Percentiles rank a stretch among this genome's conserved stretches.
phyloP scores from a whole-genome alignment of 2,113 vertebrate species.

The Chascanopsetta lugubris region DNA sequence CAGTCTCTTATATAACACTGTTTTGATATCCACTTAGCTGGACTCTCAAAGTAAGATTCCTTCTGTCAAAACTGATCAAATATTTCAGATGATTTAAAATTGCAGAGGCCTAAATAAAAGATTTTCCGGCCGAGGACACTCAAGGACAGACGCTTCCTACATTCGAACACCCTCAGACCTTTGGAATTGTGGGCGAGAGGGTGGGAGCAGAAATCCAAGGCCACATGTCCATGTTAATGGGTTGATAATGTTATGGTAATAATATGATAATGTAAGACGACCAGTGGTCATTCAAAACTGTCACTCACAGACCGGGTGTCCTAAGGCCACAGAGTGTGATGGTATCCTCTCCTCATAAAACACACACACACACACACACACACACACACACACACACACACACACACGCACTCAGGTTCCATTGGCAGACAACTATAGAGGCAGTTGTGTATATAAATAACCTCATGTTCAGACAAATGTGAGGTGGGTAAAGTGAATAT shows the following conservation, averaged over 20 bases:
- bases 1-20: too few species aligned
- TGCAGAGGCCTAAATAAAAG: background rate
- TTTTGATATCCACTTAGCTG: background rate
- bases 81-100: background rate
- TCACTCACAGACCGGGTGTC: slow-evolving; percentile 33
- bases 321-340: slow-evolving; percentile 4
- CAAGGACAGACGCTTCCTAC: background rate
- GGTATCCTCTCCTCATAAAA: slow-evolving; percentile 10
- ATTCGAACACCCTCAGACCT: background rate
- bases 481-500: too few species aligned
- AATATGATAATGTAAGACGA: slow-evolving; percentile 44
- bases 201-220: slow-evolving; percentile 21
- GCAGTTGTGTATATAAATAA: background rate
- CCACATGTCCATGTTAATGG: slow-evolving; percentile 44
- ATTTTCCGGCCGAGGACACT: background rate
- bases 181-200: background rate
- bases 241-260: slow-evolving; percentile 55
- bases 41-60: background rate
- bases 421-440: background rate
- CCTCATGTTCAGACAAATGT: background rate
- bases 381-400: background rate
- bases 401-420: background rate
- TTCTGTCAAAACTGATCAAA: background rate
- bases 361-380: background rate
- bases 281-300: slow-evolving; percentile 47